Percentiles rank a stretch among this genome's conserved stretches.
phyloP scores from a whole-genome alignment of 2,797 vertebrate genomes.

The Microctenopoma steveboyesi region DNA sequence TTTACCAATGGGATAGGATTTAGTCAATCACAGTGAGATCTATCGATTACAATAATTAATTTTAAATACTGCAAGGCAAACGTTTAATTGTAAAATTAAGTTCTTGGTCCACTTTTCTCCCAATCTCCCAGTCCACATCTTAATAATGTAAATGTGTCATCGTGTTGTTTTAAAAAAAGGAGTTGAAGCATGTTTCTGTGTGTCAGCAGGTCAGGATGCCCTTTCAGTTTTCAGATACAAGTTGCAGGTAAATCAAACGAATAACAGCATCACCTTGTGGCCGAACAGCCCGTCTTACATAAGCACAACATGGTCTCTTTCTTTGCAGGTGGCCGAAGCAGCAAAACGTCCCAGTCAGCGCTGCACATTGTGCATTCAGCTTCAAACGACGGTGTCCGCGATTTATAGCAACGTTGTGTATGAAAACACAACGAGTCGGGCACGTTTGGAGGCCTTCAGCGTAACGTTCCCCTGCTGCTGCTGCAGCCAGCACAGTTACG shows the following conservation, averaged over 20 bases:
- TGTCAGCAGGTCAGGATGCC: slow-evolving; percentile 14
- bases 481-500: slow-evolving; percentile 31
- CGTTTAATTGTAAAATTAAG: too few species aligned
- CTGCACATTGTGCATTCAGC: slow-evolving; percentile 1
- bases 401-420: slow-evolving; percentile 27
- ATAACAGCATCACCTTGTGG: slow-evolving; percentile 40
- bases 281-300: slow-evolving; percentile 27
- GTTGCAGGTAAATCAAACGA: background rate
- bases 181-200: accelerated
- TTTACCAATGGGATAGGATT: background rate
- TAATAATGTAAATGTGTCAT: too few species aligned
- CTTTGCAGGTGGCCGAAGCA: slow-evolving; percentile 50
- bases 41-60: background rate
- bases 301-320: slow-evolving; percentile 32
- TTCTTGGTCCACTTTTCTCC: background rate
- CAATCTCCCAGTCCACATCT: background rate
- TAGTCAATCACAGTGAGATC: slow-evolving; percentile 11
- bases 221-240: slow-evolving; percentile 10
- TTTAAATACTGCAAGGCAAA: background rate
- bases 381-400: slow-evolving; percentile 25
- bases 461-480: slow-evolving; percentile 28
- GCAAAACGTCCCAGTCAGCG: slow-evolving; percentile 40
- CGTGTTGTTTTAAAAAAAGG: background rate
- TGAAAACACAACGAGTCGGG: slow-evolving; percentile 44
- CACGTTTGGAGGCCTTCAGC: slow-evolving; percentile 47